A percentile compares a stretch with the other conserved stretches of the same genome.
Conservation (phyloP, 1,140 invertebrate species). For the Hestina assimilis region DNA sequence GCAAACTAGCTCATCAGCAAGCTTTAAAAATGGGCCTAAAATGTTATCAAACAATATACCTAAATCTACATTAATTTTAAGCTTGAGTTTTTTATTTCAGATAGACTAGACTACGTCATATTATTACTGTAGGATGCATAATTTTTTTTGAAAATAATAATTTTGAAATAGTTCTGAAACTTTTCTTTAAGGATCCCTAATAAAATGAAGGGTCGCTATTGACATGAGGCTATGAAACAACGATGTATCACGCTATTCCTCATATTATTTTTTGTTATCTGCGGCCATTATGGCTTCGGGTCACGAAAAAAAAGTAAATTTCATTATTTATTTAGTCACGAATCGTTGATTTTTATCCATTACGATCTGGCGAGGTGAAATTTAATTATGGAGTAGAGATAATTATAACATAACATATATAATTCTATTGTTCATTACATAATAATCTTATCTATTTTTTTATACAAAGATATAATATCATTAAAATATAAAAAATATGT, state of each 20-base stretch:
- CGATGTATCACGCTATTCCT: slow-evolving; percentile 37
- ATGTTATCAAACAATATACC: no score
- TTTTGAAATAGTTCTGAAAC: neutral
- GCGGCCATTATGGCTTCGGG: neutral
- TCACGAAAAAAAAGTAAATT: slow-evolving; percentile 4
- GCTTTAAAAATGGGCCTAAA: no score
- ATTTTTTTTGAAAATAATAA: no score
- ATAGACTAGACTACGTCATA: no score
- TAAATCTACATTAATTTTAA: neutral
- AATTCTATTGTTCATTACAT: neutral
- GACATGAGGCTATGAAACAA: slow-evolving; percentile 34
- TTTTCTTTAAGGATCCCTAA: slow-evolving; percentile 9
- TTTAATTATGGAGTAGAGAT: neutral
- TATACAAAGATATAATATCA: neutral
- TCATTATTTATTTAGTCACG: slow-evolving; percentile 7
- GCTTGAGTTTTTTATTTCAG: no score
- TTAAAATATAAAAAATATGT: neutral
- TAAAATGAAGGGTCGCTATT: slow-evolving; percentile 31
- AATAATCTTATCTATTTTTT: neutral
- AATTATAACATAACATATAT: neutral
- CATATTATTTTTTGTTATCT: slow-evolving; percentile 11
- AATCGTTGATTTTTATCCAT: neutral
- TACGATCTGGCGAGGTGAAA: neutral
- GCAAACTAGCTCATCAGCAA: no score
- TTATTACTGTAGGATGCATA: no score